A percentile compares a stretch with the other conserved stretches of the same genome.
Conservation (phyloP, 2,888 invertebrate genomes). For the Rhagonycha lutea region DNA sequence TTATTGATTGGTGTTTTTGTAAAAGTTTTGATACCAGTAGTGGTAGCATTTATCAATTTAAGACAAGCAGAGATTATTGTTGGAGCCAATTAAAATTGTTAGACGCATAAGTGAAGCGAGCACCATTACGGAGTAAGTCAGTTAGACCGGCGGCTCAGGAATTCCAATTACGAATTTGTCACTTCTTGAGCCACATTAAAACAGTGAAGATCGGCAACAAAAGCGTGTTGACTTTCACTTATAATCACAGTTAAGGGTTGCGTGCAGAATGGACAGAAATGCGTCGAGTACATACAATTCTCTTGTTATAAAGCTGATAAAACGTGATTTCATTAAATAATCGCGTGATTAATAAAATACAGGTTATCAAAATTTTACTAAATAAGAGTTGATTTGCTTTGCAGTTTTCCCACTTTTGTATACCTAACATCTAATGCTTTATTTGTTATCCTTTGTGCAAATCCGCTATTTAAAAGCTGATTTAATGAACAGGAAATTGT, state of each 20-base stretch:
- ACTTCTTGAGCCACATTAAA: slow-evolving; percentile 52
- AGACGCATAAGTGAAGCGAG: slow-evolving; percentile 46
- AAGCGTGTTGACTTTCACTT: slow-evolving; percentile 23
- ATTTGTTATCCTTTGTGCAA: slow-evolving; percentile 27
- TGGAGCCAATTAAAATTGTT: slow-evolving; percentile 54
- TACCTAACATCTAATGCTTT: slow-evolving; percentile 11
- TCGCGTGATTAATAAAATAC: slow-evolving; percentile 43
- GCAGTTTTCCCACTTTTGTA: slow-evolving; percentile 24
- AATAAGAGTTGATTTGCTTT: slow-evolving; percentile 28
- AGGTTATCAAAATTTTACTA: slow-evolving; percentile 31
- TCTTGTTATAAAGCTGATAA: slow-evolving; percentile 24
- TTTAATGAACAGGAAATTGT: slow-evolving; percentile 13
- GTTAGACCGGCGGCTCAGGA: slow-evolving; percentile 50
- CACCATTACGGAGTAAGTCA: slow-evolving; percentile 51
- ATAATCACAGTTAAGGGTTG: slow-evolving; percentile 31
- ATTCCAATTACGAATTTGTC: slow-evolving; percentile 56
- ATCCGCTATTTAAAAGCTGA: slow-evolving; percentile 20
- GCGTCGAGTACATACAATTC: slow-evolving; percentile 37
- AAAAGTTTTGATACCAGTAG: slow-evolving; percentile 14
- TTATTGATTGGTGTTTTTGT: slow-evolving; percentile 15
- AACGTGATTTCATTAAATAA: slow-evolving; percentile 40
- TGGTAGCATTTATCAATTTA: slow-evolving; percentile 20
- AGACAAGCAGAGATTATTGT: slow-evolving; percentile 31
- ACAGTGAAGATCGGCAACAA: slow-evolving; percentile 23
- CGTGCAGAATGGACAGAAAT: slow-evolving; percentile 36